A percentile compares a stretch with the other conserved stretches of the same genome.
These are phyloP conservation scores for Laupala kohalensis DNA, from an alignment of 1,140 invertebrate species.

Conservation along the genomic window DNA sequence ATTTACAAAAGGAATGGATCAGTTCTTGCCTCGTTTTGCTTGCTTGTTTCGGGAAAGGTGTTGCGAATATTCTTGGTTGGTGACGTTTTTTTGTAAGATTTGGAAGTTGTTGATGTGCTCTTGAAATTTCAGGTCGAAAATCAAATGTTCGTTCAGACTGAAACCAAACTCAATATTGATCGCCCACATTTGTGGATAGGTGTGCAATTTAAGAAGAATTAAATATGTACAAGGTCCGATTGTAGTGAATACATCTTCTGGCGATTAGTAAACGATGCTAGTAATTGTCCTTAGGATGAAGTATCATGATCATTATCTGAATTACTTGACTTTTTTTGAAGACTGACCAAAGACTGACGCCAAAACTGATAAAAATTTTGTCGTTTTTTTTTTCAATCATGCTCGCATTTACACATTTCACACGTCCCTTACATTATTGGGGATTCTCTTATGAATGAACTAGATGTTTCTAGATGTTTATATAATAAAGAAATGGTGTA, in stretches of 20 bases:
- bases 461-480: neutral
- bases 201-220: neutral
- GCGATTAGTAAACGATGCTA: neutral
- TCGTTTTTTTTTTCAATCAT: neutral
- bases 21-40: neutral
- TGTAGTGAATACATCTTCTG: neutral
- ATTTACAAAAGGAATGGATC: neutral
- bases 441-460: neutral
- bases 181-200: neutral
- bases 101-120: neutral
- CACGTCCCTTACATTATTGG: neutral
- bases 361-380: neutral
- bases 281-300: neutral
- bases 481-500: neutral
- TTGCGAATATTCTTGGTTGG: neutral
- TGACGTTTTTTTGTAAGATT: neutral
- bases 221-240: slow-evolving; percentile 4
- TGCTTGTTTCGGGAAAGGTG: neutral
- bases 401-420: neutral
- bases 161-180: neutral
- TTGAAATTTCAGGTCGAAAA: neutral
- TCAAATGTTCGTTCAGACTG: neutral
- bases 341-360: neutral
- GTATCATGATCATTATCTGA: neutral
- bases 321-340: neutral